Percentiles rank a stretch among this genome's conserved stretches.
Conservation (phyloP, 2,888 invertebrate genomes). For the Clivina fossor region DNA sequence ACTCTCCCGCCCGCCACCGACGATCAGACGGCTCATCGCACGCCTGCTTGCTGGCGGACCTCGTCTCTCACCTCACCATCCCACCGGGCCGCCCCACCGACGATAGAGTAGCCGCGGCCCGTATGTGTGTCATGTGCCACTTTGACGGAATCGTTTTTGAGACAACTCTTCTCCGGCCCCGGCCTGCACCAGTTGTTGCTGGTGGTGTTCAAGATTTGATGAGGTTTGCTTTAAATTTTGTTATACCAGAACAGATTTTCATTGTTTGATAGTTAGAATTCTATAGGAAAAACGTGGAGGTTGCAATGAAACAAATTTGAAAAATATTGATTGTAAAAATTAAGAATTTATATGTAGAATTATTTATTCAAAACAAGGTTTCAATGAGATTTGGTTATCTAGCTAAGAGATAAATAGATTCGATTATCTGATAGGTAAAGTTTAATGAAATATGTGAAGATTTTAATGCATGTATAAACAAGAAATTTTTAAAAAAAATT, state of each 20-base stretch:
- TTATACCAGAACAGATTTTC: neutral
- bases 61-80: no score
- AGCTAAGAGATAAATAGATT: no score
- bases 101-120: constrained; percentile 1
- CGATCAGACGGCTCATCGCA: constrained; percentile 38
- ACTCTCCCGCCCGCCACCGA: constrained; percentile 39
- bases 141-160: constrained; percentile 37
- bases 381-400: no score
- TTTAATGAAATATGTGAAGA: no score
- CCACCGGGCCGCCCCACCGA: constrained; percentile 10
- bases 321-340: neutral
- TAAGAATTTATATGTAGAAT: no score
- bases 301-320: neutral
- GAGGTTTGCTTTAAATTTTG: neutral
- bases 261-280: no score
- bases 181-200: neutral
- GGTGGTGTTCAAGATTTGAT: neutral
- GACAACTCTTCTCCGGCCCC: neutral
- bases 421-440: no score
- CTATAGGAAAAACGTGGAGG: neutral
- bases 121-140: constrained; percentile 51
- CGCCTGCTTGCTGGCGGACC: constrained; percentile 29
- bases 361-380: no score
- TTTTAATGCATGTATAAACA: no score
- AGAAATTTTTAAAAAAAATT: no score